These are phyloP conservation scores for Phalangium opilio DNA, from an alignment of 2,888 invertebrate species.

Conservation along the genomic window DNA sequence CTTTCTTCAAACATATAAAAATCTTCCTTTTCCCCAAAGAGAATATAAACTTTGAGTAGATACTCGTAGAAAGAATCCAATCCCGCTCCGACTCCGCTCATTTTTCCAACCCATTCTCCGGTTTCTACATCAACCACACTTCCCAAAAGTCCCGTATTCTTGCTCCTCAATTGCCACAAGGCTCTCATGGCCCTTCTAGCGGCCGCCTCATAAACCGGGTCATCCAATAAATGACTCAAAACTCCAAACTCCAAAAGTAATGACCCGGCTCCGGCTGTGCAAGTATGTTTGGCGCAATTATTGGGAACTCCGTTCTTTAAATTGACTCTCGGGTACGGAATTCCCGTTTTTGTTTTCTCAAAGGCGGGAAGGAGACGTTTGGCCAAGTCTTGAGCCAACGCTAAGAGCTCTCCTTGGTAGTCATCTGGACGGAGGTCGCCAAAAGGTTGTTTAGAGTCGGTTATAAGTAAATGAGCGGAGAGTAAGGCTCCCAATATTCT, in stretches of 20 bases:
- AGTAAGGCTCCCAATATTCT: constrained; percentile 43
- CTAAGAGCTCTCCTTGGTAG: constrained; percentile 42
- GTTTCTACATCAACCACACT: constrained; percentile 46
- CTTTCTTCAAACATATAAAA: constrained; percentile 42
- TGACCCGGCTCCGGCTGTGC: constrained; percentile 46
- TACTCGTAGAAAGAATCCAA: constrained; percentile 47
- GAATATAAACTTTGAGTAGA: constrained; percentile 42
- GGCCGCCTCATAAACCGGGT: constrained; percentile 42
- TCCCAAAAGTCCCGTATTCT: constrained; percentile 42
- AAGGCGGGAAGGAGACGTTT: constrained; percentile 43
- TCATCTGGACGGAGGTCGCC: constrained; percentile 35
- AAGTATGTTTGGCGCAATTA: constrained; percentile 41
- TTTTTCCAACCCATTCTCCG: constrained; percentile 42
- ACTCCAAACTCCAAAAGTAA: constrained; percentile 45
- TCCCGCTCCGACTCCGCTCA: constrained; percentile 46
- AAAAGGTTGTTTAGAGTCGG: constrained; percentile 39
- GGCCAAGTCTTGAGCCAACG: constrained; percentile 44
- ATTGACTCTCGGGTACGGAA: constrained; percentile 41
- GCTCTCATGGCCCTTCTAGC: constrained; percentile 40
- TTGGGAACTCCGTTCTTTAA: constrained; percentile 37
- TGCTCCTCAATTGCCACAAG: constrained; percentile 39
- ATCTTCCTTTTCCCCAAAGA: constrained; percentile 43
- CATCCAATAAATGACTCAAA: constrained; percentile 40
- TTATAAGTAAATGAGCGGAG: constrained; percentile 45
- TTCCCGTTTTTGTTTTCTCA: constrained; percentile 41